These are phyloP conservation scores for Stenodema calcarata DNA, from an alignment of 2,888 invertebrate species.

Conservation along the genomic window DNA sequence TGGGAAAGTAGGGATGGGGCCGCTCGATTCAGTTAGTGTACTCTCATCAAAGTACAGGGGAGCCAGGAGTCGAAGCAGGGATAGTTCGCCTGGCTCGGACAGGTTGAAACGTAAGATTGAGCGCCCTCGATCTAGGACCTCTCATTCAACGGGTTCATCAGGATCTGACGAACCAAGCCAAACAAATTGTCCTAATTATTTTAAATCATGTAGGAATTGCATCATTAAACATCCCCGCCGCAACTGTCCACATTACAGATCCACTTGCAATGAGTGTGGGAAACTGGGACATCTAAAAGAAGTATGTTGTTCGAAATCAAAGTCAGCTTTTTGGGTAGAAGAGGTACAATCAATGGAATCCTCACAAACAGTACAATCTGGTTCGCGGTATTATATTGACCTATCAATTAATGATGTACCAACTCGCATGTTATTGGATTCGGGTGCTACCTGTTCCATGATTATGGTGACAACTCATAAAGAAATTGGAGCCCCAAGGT, in stretches of 20 bases:
- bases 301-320: background rate
- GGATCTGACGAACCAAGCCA: background rate
- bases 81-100: background rate
- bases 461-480: background rate
- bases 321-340: background rate
- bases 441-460: background rate
- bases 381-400: background rate
- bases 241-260: background rate
- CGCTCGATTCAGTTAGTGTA: background rate
- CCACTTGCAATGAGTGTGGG: background rate
- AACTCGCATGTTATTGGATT: background rate
- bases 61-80: background rate
- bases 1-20: background rate
- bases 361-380: background rate
- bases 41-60: background rate
- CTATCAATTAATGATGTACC: background rate
- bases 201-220: background rate
- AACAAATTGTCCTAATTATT: background rate
- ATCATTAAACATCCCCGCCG: background rate
- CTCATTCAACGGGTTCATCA: background rate
- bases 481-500: background rate
- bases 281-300: background rate
- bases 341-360: background rate
- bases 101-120: background rate
- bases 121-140: no score